phyloP scores from a whole-genome alignment of 1,140 invertebrate genomes.

The Drosophila santomea region DNA sequence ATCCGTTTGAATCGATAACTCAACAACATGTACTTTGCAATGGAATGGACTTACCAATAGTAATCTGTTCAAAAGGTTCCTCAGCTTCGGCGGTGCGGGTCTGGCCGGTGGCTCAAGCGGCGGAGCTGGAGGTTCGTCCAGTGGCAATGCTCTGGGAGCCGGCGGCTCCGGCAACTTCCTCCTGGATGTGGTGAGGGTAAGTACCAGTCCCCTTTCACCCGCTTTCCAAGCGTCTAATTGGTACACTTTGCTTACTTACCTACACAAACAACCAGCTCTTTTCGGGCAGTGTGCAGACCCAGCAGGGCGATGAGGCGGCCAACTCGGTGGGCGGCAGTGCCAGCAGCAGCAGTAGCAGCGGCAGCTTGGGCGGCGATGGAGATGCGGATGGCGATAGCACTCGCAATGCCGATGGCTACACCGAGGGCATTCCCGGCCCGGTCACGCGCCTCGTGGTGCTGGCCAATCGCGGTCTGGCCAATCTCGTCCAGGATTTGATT shows the following conservation, averaged over 20 bases:
- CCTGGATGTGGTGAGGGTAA: slow-evolving; percentile 94
- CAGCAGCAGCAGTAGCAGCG: slow-evolving; percentile 83
- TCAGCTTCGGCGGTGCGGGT: slow-evolving; percentile 88
- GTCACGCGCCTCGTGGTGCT: slow-evolving; percentile 93
- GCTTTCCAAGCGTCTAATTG: not conserved
- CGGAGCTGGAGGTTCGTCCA: slow-evolving; percentile 60
- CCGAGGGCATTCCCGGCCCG: slow-evolving; percentile 92
- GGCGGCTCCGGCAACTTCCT: slow-evolving; percentile 93
- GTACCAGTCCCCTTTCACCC: slow-evolving; percentile 50
- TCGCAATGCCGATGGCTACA: slow-evolving; percentile 87
- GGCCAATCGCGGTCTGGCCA: slow-evolving; percentile 92
- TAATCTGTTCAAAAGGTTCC: slow-evolving; percentile 87
- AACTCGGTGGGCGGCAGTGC: slow-evolving; percentile 86
- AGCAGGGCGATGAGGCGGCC: slow-evolving; percentile 87
- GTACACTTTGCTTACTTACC: not conserved
- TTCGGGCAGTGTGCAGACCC: slow-evolving; percentile 88
- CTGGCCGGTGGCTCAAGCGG: slow-evolving; percentile 84
- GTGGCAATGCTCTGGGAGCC: slow-evolving; percentile 85
- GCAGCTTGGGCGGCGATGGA: slow-evolving; percentile 85
- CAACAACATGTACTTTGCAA: slow-evolving; percentile 12
- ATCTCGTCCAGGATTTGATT: slow-evolving; percentile 93
- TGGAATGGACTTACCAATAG: slow-evolving; percentile 59
- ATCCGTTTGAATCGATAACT: not conserved
- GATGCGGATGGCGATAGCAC: slow-evolving; percentile 75
- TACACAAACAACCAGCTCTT: slow-evolving; percentile 87